Evolutionary conservation across 1,140 invertebrate species (phyloP), one percentile per base, ranked within the genome.

Genomic region (Leptopilina boulardi): DNA sequence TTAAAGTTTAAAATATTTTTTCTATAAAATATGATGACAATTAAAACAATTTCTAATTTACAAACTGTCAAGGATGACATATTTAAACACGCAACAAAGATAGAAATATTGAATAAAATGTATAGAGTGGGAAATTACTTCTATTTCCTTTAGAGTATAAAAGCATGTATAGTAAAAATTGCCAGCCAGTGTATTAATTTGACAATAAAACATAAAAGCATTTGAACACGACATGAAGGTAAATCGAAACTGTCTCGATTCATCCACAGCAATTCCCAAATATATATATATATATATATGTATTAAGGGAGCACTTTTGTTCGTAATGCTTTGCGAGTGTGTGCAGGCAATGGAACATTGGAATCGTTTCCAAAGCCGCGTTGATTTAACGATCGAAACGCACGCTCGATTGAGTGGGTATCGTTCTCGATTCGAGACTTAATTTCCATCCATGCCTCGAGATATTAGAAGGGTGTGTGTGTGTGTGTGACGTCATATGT

Each of bases 401-500:
- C 59, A 66, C 59, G 59, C 59, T 66, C 59, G 59, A 66, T 66
- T 66, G 59, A 66, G 59, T 66, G 59, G 66, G 70, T 73, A 78
- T 75, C 77, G 75, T 79, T 79, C 78, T 79, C 79, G 80, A 85
- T 84, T 84, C 80, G 82, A 81, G 83, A 87, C 85, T 88, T 90
- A 89, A 89, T 90, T 89, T 89, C 86, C 87, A 88, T 83, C 82
- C 80, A 80, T 81, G 85, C 81, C 82, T 84, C 81, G 85, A 84
- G 85, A 87, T 89, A 87, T 89, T 89, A 89, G 87, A 89, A 87
- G 81, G 82, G 79, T 82, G 84, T 89, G 86, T 88, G 88, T 80
- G 86, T 79, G 79, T 82, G 84, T 89, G 86, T 88, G 88, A 89
- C 85, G 85, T 90, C 86, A 89, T 89, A 90, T 90, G 87, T 89